These are phyloP conservation scores for Myrmophylax atrothorax DNA, from an alignment of 2,113 vertebrate genomes.

Conservation along the genomic window DNA sequence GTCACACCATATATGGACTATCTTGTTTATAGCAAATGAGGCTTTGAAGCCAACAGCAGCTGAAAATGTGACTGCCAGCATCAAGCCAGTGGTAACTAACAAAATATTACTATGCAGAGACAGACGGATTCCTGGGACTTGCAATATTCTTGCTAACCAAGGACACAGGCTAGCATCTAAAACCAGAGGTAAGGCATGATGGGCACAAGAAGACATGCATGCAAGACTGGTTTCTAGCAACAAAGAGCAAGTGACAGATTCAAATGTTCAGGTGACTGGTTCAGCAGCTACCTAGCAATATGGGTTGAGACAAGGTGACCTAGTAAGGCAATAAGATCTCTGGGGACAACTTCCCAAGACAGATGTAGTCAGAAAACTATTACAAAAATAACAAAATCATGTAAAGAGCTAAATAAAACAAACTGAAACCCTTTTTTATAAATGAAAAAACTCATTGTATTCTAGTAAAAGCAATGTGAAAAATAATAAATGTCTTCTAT, in stretches of 20 bases:
- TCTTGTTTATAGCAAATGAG: slow-evolving; percentile 26
- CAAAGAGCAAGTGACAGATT: not conserved
- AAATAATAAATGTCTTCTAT: not conserved
- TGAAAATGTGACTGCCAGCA: slow-evolving; percentile 3
- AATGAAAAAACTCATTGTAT: not conserved
- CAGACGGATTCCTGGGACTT: not conserved
- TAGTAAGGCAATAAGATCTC: not conserved
- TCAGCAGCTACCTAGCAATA: not conserved
- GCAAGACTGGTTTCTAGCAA: not conserved
- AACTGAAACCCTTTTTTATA: not conserved
- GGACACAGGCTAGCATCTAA: not conserved
- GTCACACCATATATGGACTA: not conserved
- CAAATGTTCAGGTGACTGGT: not conserved
- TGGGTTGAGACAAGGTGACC: not conserved
- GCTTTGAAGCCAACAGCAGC: not conserved
- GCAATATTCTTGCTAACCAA: not conserved
- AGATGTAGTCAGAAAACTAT: not conserved
- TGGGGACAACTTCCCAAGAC: not conserved
- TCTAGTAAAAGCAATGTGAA: not conserved
- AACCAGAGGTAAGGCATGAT: not conserved
- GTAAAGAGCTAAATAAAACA: not conserved
- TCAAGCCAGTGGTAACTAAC: not conserved
- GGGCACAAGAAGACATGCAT: not conserved
- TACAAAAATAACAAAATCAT: not conserved
- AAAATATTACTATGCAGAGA: not conserved